These are phyloP conservation scores for Eudemis profundana DNA, from an alignment of 2,888 invertebrate genomes.

Conservation along the genomic window DNA sequence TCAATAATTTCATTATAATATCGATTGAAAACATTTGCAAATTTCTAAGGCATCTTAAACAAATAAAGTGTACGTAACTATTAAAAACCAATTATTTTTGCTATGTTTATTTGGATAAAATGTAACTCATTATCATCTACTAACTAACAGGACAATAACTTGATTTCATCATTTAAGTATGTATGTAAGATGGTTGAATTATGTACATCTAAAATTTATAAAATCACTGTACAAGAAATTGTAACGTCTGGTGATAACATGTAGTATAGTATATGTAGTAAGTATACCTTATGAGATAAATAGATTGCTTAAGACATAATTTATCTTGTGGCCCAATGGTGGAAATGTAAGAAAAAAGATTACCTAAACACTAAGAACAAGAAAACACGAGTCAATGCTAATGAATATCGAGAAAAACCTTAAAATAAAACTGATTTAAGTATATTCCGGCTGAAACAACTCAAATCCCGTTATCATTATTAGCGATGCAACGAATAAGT, in stretches of 20 bases:
- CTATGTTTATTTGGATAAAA: constrained; percentile 76
- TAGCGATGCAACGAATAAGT: too few relatives aligned
- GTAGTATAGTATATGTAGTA: constrained; percentile 15
- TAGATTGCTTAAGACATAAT: constrained; percentile 38
- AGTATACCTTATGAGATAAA: constrained; percentile 42
- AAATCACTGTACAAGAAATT: constrained; percentile 70
- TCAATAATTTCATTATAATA: too few relatives aligned
- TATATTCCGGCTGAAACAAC: neutral
- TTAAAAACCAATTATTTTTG: constrained; percentile 36
- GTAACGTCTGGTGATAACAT: constrained; percentile 48
- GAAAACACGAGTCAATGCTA: constrained; percentile 48
- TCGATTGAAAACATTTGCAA: too few relatives aligned
- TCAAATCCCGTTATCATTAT: neutral
- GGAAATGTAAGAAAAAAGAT: constrained; percentile 69
- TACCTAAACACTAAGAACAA: constrained; percentile 74
- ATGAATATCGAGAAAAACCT: neutral
- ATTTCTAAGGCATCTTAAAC: too few relatives aligned
- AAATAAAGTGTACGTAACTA: neutral
- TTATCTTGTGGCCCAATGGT: constrained; percentile 49
- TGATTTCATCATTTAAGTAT: constrained; percentile 60
- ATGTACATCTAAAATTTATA: constrained; percentile 57
- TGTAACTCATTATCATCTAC: constrained; percentile 61
- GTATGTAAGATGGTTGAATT: constrained; percentile 60
- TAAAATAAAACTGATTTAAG: neutral
- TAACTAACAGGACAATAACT: constrained; percentile 37